These are phyloP conservation scores for Uria aalge DNA, from an alignment of 2,113 vertebrate genomes.

Conservation along the genomic window DNA sequence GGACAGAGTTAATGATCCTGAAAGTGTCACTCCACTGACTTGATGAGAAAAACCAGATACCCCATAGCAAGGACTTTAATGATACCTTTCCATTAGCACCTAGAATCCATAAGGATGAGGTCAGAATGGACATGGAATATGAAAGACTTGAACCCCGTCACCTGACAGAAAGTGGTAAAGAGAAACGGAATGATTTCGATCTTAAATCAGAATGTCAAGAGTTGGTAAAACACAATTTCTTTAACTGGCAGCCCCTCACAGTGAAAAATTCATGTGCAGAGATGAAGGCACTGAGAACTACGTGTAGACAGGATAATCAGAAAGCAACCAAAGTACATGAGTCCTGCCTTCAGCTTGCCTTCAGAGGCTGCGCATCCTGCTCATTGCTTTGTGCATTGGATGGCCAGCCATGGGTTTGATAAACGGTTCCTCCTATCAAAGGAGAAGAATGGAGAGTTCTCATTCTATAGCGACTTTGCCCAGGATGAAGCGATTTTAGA, in stretches of 20 bases:
- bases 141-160: neutral
- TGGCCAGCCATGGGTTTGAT: neutral
- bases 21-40: neutral
- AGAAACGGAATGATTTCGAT: neutral
- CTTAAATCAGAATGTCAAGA: neutral
- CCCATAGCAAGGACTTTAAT: neutral
- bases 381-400: neutral
- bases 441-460: neutral
- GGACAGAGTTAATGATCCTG: neutral
- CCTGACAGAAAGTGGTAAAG: neutral
- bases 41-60: neutral
- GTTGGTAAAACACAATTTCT: neutral
- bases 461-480: neutral
- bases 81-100: neutral
- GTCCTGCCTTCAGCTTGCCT: neutral
- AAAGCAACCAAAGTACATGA: neutral
- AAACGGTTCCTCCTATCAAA: neutral
- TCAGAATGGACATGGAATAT: neutral
- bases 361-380: neutral
- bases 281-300: neutral
- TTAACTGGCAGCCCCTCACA: neutral
- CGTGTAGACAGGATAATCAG: neutral
- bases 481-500: neutral
- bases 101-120: neutral
- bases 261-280: neutral